Evolutionary conservation across 1,140 invertebrate species (phyloP).

Genomic region (Papilio xuthus): DNA sequence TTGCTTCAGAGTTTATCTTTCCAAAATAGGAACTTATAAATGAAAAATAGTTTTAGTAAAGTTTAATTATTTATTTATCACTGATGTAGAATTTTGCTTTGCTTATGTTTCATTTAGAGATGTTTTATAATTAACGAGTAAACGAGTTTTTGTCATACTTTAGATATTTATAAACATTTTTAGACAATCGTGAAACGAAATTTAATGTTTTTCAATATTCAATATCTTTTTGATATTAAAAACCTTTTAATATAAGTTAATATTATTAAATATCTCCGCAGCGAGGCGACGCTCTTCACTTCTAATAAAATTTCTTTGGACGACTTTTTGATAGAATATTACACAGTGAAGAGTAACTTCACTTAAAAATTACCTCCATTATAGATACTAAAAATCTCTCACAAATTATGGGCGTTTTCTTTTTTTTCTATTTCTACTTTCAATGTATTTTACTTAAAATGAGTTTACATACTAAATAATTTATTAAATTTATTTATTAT

Average conservation of each 20-base stretch:
- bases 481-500: too few species aligned
- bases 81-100: too few species aligned
- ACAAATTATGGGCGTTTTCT: too few species aligned
- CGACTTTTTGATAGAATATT: conserved; percentile 12
- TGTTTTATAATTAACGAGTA: not conserved
- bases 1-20: not conserved
- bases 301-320: not conserved
- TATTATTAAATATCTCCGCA: not conserved
- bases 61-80: not conserved
- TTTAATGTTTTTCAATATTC: not conserved
- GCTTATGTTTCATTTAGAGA: too few species aligned
- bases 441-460: too few species aligned
- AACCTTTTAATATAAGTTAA: conserved; percentile 1
- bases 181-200: not conserved
- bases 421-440: too few species aligned
- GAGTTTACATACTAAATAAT: too few species aligned
- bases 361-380: not conserved
- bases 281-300: not conserved
- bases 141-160: not conserved
- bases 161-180: not conserved
- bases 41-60: too few species aligned
- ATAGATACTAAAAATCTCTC: not conserved
- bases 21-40: too few species aligned
- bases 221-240: not conserved
- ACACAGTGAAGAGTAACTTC: not conserved